Conservation (phyloP, 1,140 invertebrate genomes). For the Sminthurinus signatus region DNA sequence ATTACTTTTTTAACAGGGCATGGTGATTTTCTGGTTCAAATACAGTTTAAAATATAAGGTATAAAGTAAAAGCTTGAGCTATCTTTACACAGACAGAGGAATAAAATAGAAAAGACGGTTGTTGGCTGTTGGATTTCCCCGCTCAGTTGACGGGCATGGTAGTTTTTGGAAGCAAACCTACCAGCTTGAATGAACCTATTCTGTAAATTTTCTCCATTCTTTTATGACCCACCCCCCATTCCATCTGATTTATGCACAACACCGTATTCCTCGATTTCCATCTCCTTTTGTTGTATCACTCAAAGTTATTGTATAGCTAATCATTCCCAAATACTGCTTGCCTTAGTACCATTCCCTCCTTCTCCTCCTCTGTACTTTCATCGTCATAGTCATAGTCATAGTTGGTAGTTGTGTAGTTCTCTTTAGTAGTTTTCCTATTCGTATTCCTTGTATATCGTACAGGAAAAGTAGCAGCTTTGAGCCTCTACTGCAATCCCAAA, state of each 20-base stretch:
- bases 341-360: too few relatives aligned
- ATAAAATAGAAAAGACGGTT: too few relatives aligned
- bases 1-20: too few relatives aligned
- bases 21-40: too few relatives aligned
- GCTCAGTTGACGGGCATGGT: too few relatives aligned
- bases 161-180: too few relatives aligned
- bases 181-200: background rate
- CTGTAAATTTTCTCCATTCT: slow-evolving; percentile 31
- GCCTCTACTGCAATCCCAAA: slow-evolving; percentile 16
- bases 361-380: background rate
- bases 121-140: too few relatives aligned
- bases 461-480: background rate
- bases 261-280: background rate
- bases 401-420: too few relatives aligned
- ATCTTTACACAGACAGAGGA: background rate
- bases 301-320: slow-evolving; percentile 10
- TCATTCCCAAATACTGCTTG: slow-evolving; percentile 13
- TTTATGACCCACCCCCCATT: slow-evolving; percentile 28
- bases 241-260: slow-evolving; percentile 27
- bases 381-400: too few relatives aligned
- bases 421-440: too few relatives aligned
- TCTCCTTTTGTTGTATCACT: slow-evolving; percentile 8
- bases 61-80: background rate
- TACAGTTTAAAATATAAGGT: background rate
- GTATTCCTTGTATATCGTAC: too few relatives aligned